phyloP scores from a whole-genome alignment of 1,140 invertebrate species.

The Trichoplusia ni region DNA sequence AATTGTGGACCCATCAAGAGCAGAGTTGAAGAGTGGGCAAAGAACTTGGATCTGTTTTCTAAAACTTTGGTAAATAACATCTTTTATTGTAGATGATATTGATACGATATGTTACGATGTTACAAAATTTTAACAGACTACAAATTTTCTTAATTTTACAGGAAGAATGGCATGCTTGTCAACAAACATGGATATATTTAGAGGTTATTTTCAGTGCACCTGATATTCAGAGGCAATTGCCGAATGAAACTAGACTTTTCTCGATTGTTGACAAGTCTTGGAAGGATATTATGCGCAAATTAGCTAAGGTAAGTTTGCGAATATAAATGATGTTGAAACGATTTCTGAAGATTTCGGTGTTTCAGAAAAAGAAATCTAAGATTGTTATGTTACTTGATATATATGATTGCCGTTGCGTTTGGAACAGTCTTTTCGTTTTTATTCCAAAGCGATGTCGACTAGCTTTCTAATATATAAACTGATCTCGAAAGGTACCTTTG shows the following conservation, averaged over 20 bases:
- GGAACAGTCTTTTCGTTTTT: too few species aligned
- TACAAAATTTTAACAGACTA: slow-evolving; percentile 1
- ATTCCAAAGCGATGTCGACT: neutral
- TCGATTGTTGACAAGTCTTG: slow-evolving; percentile 92
- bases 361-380: too few species aligned
- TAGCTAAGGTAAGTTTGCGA: slow-evolving; percentile 82
- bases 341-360: too few species aligned
- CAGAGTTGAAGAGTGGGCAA: slow-evolving; percentile 90
- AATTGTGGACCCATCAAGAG: slow-evolving; percentile 91
- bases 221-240: slow-evolving; percentile 93
- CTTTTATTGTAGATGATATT: too few species aligned
- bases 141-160: slow-evolving; percentile 52
- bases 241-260: slow-evolving; percentile 92
- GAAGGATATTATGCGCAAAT: slow-evolving; percentile 91
- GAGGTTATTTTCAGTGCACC: slow-evolving; percentile 95
- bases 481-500: slow-evolving; percentile 82
- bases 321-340: too few species aligned
- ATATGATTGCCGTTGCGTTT: too few species aligned
- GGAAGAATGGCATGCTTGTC: slow-evolving; percentile 93
- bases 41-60: slow-evolving; percentile 87
- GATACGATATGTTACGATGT: too few species aligned
- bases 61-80: slow-evolving; percentile 85
- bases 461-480: neutral
- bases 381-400: too few species aligned
- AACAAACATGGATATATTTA: slow-evolving; percentile 93